Evolutionary conservation across 2,113 vertebrate species (phyloP).

Genomic region (Tapirus terrestris): DNA sequence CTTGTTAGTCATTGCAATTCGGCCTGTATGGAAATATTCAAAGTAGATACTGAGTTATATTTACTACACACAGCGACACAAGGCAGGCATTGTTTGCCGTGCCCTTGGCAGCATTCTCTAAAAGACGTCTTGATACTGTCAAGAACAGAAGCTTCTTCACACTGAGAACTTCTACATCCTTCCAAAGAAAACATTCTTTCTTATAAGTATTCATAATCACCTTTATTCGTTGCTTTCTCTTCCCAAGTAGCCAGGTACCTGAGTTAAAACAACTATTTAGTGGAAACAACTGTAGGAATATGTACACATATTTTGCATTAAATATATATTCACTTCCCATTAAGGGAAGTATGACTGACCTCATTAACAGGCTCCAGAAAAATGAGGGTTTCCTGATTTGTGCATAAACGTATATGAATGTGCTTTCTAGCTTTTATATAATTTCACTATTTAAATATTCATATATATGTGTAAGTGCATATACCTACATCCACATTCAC

Average conservation of each 20-base stretch:
- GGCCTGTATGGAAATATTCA: neutral
- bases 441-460: neutral
- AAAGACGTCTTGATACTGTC: neutral
- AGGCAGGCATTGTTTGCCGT: neutral
- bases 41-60: neutral
- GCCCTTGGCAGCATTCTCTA: neutral
- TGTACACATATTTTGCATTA: neutral
- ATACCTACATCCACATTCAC: neutral
- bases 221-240: neutral
- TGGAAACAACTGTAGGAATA: neutral
- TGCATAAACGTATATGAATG: neutral
- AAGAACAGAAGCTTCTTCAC: neutral
- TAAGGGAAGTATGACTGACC: neutral
- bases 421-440: neutral
- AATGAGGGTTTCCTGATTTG: neutral
- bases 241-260: neutral
- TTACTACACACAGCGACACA: neutral
- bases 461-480: neutral
- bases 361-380: neutral
- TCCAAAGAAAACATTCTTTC: slow-evolving; percentile 32
- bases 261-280: neutral
- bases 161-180: neutral
- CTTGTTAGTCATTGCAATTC: neutral
- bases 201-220: neutral
- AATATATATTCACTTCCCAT: neutral